Evolutionary conservation across 1,140 invertebrate genomes (phyloP), one percentile per base, ranked within the genome.

Genomic region (Calephelis virginiensis): DNA sequence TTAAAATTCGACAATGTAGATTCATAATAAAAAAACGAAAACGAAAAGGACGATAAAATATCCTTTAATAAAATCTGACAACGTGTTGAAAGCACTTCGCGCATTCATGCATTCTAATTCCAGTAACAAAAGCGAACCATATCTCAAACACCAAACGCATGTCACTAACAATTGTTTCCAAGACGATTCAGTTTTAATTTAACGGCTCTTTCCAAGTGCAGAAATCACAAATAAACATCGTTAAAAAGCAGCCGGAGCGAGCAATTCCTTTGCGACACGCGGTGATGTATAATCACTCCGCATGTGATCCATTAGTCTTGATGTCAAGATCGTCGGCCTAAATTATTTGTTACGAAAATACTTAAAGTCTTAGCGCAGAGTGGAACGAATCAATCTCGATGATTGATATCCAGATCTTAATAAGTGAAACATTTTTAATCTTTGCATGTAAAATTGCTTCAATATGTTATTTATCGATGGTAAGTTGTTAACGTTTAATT

Each of bases 291-390:
- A 76, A 78, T 78, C 74, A 71, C 43, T 61, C 50, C 70, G 53
- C 74, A 76, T 72, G 72, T 73, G 69, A 73, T 74, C 71, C 77
- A 78, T 78, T 78, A 73, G 71, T 76, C 74, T 59, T 38, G 17
- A 67, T 74, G 76, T 73, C 71, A 66, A 65, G 72, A 59, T 68
- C 74, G 77, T 75, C 77, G 72, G 71, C 72, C 74, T 69, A 72
- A 70, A 76, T 79, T 79, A 73, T 77, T 79, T 75, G 71, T 68
- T 68, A 73, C 74, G 48, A 73, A 76, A 76, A 79, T 79, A 79
- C 68, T 66, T 62, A 53, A 62, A 69, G 63, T 66, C 48, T 66
- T 61, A 69, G 63, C 60, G 53, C 59, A 45, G 47, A 69, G 47
- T 61, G 68, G 63, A 65, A 65, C 59, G 47, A 66, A 65, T 63